phyloP scores from a whole-genome alignment of 2,888 invertebrate genomes.

The Ethmia dodecea region DNA sequence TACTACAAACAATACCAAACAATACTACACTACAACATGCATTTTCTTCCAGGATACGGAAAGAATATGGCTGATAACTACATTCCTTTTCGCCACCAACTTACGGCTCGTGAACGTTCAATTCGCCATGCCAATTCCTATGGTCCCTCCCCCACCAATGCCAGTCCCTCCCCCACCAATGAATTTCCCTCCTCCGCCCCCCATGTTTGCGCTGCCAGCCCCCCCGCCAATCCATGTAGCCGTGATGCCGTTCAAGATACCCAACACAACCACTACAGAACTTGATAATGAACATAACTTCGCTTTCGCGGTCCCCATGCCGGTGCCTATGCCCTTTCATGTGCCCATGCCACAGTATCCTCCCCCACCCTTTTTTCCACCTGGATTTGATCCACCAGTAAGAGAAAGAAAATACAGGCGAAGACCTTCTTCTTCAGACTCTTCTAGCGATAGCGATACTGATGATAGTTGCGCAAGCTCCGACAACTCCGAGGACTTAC shows the following conservation, averaged over 20 bases:
- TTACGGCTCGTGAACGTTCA: not conserved
- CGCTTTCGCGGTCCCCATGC: slow-evolving; percentile 16
- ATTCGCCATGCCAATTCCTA: not conserved
- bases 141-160: no score
- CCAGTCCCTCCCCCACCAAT: no score
- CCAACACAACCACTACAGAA: slow-evolving; percentile 10
- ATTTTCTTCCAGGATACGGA: no score
- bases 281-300: slow-evolving; percentile 2
- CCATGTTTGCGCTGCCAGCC: slow-evolving; percentile 18
- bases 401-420: not conserved
- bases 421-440: not conserved
- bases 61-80: no score
- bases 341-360: no score
- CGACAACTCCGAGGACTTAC: no score
- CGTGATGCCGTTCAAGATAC: not conserved
- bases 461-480: slow-evolving; percentile 5
- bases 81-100: not conserved
- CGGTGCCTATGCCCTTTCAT: slow-evolving; percentile 10
- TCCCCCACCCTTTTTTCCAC: not conserved
- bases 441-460: not conserved
- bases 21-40: no score
- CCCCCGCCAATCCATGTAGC: slow-evolving; percentile 9
- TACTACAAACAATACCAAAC: no score
- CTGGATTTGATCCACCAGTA: not conserved
- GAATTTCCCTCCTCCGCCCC: slow-evolving; percentile 17